These are phyloP conservation scores for Emydocephalus ijimae DNA, from an alignment of 2,113 vertebrate species.

Conservation along the genomic window DNA sequence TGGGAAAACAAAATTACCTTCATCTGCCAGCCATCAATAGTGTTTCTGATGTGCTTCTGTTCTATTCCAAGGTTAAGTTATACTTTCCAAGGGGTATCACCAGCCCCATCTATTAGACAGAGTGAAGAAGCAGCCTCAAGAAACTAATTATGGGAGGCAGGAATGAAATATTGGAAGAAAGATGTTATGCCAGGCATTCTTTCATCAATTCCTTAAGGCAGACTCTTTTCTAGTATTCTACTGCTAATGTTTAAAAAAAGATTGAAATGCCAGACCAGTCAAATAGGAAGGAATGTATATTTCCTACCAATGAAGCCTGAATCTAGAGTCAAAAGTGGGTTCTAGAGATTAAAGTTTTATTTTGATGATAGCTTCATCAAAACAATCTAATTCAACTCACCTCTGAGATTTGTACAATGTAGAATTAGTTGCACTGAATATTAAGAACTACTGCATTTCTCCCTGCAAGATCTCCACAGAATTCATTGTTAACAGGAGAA, in stretches of 20 bases:
- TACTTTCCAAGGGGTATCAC: neutral
- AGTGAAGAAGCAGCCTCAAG: neutral
- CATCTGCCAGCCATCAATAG: neutral
- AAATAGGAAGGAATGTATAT: neutral
- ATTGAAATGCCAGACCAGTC: neutral
- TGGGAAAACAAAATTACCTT: neutral
- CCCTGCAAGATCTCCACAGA: neutral
- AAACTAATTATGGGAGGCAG: neutral
- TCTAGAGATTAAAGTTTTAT: neutral
- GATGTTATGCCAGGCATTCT: neutral
- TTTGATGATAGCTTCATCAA: neutral
- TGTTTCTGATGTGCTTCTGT: neutral
- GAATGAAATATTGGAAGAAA: neutral
- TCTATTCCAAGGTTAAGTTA: neutral
- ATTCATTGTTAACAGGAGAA: neutral
- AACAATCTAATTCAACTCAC: neutral
- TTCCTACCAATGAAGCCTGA: neutral
- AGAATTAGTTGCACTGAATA: neutral
- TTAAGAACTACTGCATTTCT: neutral
- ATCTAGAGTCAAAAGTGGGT: neutral
- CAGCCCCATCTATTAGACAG: neutral
- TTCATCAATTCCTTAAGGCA: neutral
- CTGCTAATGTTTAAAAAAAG: neutral
- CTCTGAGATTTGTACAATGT: neutral
- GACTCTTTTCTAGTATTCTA: neutral